Evolutionary conservation across 1,140 invertebrate species (phyloP).

Genomic region (Cherax quadricarinatus): DNA sequence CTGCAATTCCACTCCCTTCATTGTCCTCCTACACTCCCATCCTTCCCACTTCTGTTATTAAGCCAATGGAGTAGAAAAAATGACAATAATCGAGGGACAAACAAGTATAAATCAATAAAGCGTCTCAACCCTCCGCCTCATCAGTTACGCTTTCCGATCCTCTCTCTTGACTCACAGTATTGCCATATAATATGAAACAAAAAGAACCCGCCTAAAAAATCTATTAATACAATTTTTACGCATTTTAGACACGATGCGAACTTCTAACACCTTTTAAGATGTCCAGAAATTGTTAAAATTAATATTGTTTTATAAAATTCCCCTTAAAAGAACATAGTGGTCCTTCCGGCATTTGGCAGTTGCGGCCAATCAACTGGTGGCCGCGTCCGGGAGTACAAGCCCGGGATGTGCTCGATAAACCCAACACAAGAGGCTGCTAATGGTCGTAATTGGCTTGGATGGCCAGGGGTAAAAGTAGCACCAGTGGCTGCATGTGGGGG

Average conservation of each 20-base stretch:
- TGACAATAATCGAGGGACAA: constrained; percentile 4
- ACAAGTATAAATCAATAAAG: constrained; percentile 14
- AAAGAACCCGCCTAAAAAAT: too few relatives aligned
- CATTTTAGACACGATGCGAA: too few relatives aligned
- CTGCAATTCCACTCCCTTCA: background rate
- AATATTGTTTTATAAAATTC: background rate
- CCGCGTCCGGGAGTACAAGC: background rate
- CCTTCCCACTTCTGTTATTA: background rate
- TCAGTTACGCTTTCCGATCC: background rate
- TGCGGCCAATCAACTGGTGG: background rate
- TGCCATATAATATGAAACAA: too few relatives aligned
- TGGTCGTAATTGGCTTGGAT: constrained; percentile 1
- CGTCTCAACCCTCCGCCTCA: background rate
- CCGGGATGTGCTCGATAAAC: background rate
- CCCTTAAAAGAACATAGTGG: background rate
- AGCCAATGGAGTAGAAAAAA: background rate
- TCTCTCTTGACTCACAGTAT: background rate
- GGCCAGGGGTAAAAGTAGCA: background rate
- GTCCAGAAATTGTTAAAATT: background rate
- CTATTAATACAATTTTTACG: too few relatives aligned
- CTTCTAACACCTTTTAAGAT: too few relatives aligned
- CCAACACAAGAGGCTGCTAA: constrained; percentile 6
- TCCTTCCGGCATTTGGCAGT: background rate
- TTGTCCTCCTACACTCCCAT: background rate
- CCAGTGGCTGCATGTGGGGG: background rate